Evolutionary conservation across 2,113 vertebrate genomes (phyloP).

Genomic region (Laterallus jamaicensis): DNA sequence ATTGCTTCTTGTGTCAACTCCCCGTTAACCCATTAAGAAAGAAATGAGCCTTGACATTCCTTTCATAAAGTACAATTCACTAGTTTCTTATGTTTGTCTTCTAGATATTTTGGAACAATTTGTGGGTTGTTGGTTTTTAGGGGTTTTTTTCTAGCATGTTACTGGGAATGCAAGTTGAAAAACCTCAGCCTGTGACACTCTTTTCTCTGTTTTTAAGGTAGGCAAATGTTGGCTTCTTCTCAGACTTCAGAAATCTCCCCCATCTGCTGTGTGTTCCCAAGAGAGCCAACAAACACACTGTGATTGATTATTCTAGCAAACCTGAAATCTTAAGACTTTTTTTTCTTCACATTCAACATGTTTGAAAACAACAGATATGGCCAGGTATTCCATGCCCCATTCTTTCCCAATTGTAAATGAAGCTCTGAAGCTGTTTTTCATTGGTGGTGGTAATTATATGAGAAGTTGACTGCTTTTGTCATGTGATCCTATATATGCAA

Average conservation of each 20-base stretch:
- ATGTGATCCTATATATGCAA: background rate
- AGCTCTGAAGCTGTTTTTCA: background rate
- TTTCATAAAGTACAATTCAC: background rate
- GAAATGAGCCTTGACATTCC: background rate
- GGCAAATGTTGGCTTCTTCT: background rate
- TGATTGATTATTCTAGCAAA: background rate
- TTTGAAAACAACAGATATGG: background rate
- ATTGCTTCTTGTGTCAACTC: background rate
- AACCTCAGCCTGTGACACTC: background rate
- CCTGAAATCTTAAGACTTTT: background rate
- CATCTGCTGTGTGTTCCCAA: background rate
- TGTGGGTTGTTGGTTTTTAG: too few species aligned
- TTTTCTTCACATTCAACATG: background rate
- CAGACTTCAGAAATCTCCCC: background rate
- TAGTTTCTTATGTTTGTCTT: background rate
- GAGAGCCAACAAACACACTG: background rate
- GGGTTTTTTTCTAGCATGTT: fast-evolving
- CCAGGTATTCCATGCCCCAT: background rate
- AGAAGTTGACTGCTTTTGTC: background rate
- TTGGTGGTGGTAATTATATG: background rate
- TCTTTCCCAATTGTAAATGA: background rate
- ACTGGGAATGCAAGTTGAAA: background rate
- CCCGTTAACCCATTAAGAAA: background rate
- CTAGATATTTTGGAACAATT: background rate
- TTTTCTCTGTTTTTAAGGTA: background rate